A percentile compares a stretch with the other conserved stretches of the same genome.
Evolutionary conservation across 2,113 vertebrate species (phyloP).

Genomic region (Proterorhinus semilunaris): DNA sequence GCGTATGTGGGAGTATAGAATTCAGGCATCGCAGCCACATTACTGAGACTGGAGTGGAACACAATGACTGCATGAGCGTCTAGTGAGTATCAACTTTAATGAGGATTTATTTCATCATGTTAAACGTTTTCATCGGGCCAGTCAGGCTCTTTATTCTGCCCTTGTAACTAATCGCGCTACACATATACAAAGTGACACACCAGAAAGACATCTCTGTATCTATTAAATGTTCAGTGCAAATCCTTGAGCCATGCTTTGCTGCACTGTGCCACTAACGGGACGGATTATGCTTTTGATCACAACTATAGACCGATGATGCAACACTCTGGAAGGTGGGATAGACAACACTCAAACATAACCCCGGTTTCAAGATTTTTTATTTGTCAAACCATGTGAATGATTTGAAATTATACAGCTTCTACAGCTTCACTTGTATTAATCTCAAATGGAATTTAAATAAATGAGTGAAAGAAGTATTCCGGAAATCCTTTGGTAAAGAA

Average conservation of each 20-base stretch:
- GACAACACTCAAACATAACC: slow-evolving; percentile 67
- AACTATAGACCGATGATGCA: slow-evolving; percentile 50
- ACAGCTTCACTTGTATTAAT: slow-evolving; percentile 59
- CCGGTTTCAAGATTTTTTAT: slow-evolving; percentile 33
- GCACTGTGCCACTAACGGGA: slow-evolving; percentile 10
- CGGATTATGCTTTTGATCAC: slow-evolving; percentile 52
- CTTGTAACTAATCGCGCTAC: slow-evolving; percentile 26
- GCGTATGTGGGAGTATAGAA: too few relatives aligned
- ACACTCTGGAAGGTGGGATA: slow-evolving; percentile 32
- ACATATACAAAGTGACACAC: not conserved
- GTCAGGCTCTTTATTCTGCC: slow-evolving; percentile 20
- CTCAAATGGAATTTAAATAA: slow-evolving; percentile 64
- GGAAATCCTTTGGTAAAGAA: slow-evolving; percentile 62
- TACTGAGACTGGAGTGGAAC: too few relatives aligned
- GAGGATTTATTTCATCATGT: slow-evolving; percentile 2
- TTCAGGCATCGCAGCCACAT: too few relatives aligned
- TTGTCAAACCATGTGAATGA: too few relatives aligned
- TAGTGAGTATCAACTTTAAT: not conserved
- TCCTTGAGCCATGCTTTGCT: not conserved
- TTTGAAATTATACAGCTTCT: slow-evolving; percentile 28
- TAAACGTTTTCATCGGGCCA: not conserved
- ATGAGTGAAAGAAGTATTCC: slow-evolving; percentile 63
- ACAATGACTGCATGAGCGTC: not conserved
- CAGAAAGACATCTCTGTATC: too few relatives aligned
- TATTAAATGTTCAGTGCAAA: not conserved